Base-by-base conservation (phyloP, 2,888 invertebrate species). In the Trilocha varians region DNA sequence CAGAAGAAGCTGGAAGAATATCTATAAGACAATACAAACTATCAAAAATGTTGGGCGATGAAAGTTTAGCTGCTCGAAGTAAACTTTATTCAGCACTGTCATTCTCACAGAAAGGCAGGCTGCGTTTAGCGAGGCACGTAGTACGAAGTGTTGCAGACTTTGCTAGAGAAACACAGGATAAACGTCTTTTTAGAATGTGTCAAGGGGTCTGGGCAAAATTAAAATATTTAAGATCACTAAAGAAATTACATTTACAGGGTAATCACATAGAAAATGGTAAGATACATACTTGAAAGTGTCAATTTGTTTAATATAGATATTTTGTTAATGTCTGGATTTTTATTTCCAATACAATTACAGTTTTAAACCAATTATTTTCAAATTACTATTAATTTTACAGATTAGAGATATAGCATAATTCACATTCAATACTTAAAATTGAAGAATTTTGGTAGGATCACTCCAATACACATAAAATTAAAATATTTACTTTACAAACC, bases 51-150 rank as follows among this genome's bases (percentile, higher is more conserved):
- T 83, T 97, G 34, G 94, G 93, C 1, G 97, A 98, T 77, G 94
- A 95, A 0, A 87, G 90, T 32, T 78, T 95, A 38, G 91, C 93
- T 33, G 90, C 94, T 0, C 88, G 97, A 43, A 98, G 98, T 69
- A 90, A 90, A 56, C 87, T 99, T 0, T 99, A 95, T 71, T 90
- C 92, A 41, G 94, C 96, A 32, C 87, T 98, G 42, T 96, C 97
- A 55, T 83, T 94, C 16, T 93, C 98, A 44, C 99, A 99, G 75
- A 90, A 90, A 50, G 93, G 93, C 1, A 73, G 88, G 35, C 87
- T 94, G 3, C 88, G 87, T 48, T 59, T 74, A 32, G 90, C 95
- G 0, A 88, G 88, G 50, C 65, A 78, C 36, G 88, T 95, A 40
- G 88, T 94, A 18, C 72, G 84, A 17, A 59, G 58, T 13, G 63